These are phyloP conservation scores for Carettochelys insculpta DNA, from an alignment of 2,113 vertebrate species.

Conservation along the genomic window DNA sequence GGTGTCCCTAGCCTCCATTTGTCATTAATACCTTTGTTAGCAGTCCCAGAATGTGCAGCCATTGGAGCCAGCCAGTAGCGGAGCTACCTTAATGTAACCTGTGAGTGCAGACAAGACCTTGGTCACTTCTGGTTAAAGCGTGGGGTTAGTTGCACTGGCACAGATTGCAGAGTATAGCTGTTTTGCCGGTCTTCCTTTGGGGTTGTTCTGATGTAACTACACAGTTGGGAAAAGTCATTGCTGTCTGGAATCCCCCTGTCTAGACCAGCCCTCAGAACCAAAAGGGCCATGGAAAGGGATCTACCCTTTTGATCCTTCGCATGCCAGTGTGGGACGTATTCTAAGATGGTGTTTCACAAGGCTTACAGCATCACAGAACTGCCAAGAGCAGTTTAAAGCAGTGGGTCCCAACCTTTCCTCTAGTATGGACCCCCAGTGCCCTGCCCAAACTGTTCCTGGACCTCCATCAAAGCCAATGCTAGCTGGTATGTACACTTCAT, in stretches of 20 bases:
- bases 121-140: neutral
- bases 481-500: no score
- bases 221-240: neutral
- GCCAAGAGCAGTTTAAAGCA: neutral
- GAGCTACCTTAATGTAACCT: neutral
- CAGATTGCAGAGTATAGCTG: neutral
- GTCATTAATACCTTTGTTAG: neutral
- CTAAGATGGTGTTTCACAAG: no score
- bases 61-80: neutral
- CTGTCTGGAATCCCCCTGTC: neutral
- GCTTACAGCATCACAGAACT: neutral
- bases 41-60: neutral
- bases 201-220: neutral
- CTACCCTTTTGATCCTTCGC: neutral
- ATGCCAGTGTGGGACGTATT: neutral
- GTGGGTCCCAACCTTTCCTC: no score
- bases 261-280: neutral
- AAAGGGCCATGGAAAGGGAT: no score
- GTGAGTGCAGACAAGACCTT: neutral
- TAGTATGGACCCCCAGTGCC: no score
- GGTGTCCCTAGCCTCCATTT: no score
- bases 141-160: slow-evolving; percentile 3
- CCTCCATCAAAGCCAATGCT: no score
- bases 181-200: no score
- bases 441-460: no score